Base-by-base conservation (phyloP, 2,113 vertebrate species). In the Phoxinus phoxinus region DNA sequence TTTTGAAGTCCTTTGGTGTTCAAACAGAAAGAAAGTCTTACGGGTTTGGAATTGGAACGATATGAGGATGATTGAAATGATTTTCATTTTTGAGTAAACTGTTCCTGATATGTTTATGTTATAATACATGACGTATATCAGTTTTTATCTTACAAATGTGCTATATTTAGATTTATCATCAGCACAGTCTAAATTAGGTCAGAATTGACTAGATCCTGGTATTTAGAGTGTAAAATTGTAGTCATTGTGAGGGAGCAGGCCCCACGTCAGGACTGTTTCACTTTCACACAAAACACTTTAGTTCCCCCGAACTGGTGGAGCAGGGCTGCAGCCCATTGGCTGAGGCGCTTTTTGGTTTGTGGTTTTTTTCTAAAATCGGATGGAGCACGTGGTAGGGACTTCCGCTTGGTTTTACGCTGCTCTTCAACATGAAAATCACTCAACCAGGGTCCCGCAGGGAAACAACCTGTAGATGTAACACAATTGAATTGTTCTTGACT, bases 281-380 rank as follows among this genome's bases (percentile, higher is more conserved):
- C 81, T 88, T 84, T 89, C 85, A 83, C 88, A 87, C 84, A 84
- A 88, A 86, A 88, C 87, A 88, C 73, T 71, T 88, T 67, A 85
- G 84, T 89, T 91, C 89, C 86, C 79, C 73, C 72, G 65, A 86
- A 75, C 78, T 61, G 58, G 25, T 81, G 85, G 63, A 87, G 84
- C 84, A 85, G 21, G 15, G 74, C 85, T 79, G 88, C 88, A 91
- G 84, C 87, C 80, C 46, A 90, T 89, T 91, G 89, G 90, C 86
- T 89, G 75, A 59, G 53, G 6, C 35, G 32, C 69, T 73, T 80
- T 80, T 75, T 88, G 88, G 89, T 89, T 90, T 87, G 88, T 90
- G 89, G 86, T 87, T 91, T 74, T 27, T 41, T 88, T 87, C 90
- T 91, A 90, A 90, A 91, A 91, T 89, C 84, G 90, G 88, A 88